Percentiles rank a stretch among this genome's conserved stretches.
phyloP scores from a whole-genome alignment of 2,113 vertebrate genomes.

The Lathamus discolor region DNA sequence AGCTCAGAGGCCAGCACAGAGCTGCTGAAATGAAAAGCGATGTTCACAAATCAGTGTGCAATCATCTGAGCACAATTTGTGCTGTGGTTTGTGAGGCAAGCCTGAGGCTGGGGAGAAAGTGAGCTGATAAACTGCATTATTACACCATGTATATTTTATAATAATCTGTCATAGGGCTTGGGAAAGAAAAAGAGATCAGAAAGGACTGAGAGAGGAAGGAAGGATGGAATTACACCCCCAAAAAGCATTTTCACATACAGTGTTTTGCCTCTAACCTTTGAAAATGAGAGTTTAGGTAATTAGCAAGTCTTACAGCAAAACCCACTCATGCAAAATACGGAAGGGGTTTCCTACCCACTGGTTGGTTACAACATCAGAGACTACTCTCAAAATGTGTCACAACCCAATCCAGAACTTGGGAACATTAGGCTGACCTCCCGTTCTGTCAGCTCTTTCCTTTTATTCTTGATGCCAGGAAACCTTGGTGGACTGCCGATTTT shows the following conservation, averaged over 20 bases:
- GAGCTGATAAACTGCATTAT: background rate
- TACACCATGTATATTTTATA: background rate
- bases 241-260: background rate
- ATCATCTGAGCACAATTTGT: accelerated
- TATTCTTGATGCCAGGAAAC: background rate
- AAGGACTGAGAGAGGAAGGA: background rate
- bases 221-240: background rate
- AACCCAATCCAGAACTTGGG: background rate
- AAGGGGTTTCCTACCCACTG: background rate
- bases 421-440: accelerated
- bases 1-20: background rate
- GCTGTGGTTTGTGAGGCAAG: background rate
- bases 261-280: background rate
- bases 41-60: background rate
- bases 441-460: background rate
- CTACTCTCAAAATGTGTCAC: background rate
- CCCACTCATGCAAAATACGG: background rate
- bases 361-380: background rate
- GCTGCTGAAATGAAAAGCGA: background rate
- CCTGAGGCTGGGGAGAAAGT: background rate
- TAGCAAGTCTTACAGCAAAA: background rate
- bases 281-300: background rate
- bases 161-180: background rate
- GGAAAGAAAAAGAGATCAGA: background rate
- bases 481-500: background rate